These are phyloP conservation scores for Conistra vaccinii DNA, from an alignment of 2,888 invertebrate species.

Conservation along the genomic window DNA sequence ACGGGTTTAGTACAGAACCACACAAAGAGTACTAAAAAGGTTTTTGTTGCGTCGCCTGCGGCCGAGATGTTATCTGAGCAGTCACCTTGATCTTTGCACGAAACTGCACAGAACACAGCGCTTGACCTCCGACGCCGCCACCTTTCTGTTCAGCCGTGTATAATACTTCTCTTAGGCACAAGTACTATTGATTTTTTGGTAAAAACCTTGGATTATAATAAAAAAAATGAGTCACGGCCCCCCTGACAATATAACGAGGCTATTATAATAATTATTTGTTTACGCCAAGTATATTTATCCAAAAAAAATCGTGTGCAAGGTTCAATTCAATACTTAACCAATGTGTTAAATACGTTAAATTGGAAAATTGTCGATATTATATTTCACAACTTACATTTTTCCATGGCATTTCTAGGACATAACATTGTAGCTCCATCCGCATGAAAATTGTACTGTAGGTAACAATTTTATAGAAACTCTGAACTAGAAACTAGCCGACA, in stretches of 20 bases:
- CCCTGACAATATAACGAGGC: conserved; percentile 33
- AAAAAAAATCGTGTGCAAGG: conserved; percentile 5
- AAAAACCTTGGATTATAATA: conserved; percentile 62
- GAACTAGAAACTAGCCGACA: conserved; percentile 68
- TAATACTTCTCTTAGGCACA: conserved; percentile 46
- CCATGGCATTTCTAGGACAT: conserved; percentile 58
- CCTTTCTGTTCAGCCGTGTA: conserved; percentile 59
- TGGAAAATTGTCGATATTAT: conserved; percentile 17
- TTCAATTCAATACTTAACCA: conserved; percentile 4
- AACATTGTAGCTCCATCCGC: conserved; percentile 42
- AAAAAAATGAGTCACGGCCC: conserved; percentile 56
- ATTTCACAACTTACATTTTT: conserved; percentile 35
- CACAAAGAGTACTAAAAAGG: conserved; percentile 58
- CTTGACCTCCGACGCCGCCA: conserved; percentile 74
- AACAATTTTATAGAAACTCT: conserved; percentile 83
- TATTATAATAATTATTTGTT: conserved; percentile 29
- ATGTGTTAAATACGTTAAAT: conserved; percentile 10
- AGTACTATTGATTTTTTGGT: conserved; percentile 56
- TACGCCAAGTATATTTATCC: not conserved
- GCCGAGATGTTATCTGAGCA: conserved; percentile 72
- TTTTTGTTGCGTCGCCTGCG: conserved; percentile 63
- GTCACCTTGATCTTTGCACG: conserved; percentile 84
- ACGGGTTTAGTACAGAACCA: conserved; percentile 50
- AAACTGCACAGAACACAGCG: conserved; percentile 70
- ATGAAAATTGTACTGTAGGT: conserved; percentile 72